Evolutionary conservation across 2,797 vertebrate species (phyloP).

Genomic region (Crocidura indochinensis): DNA sequence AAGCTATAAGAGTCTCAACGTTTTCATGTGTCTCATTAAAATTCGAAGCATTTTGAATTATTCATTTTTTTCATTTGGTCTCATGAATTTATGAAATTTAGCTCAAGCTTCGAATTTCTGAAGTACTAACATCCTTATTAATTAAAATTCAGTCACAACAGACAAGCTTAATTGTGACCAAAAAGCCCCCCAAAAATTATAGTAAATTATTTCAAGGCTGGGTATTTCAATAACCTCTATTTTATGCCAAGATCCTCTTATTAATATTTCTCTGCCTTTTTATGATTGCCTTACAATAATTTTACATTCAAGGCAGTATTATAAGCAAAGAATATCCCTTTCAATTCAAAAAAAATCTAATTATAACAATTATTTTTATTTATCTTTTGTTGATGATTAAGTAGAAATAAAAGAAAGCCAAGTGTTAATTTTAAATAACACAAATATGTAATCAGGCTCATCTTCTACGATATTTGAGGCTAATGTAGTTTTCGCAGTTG

Average conservation of each 20-base stretch:
- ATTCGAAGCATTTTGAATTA: slow-evolving; percentile 61
- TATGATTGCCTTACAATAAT: slow-evolving; percentile 79
- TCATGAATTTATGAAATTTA: slow-evolving; percentile 55
- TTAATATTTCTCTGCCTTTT: slow-evolving; percentile 78
- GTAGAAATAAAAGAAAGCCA: slow-evolving; percentile 69
- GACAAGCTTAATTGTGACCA: slow-evolving; percentile 77
- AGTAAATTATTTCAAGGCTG: slow-evolving; percentile 76
- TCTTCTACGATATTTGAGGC: slow-evolving; percentile 10
- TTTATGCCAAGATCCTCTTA: slow-evolving; percentile 78
- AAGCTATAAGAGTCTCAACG: slow-evolving; percentile 16
- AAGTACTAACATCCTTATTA: slow-evolving; percentile 72
- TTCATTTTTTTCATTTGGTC: slow-evolving; percentile 33
- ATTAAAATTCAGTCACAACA: slow-evolving; percentile 84
- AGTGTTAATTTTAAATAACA: slow-evolving; percentile 28
- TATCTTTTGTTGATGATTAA: slow-evolving; percentile 74
- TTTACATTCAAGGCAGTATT: slow-evolving; percentile 80
- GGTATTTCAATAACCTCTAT: slow-evolving; percentile 83
- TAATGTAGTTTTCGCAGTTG: slow-evolving; percentile 49
- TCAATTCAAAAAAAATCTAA: slow-evolving; percentile 60
- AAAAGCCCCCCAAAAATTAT: slow-evolving; percentile 81
- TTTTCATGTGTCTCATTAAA: slow-evolving; percentile 58
- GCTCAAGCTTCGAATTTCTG: slow-evolving; percentile 70
- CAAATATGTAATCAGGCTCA: slow-evolving; percentile 66
- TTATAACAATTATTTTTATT: slow-evolving; percentile 76
- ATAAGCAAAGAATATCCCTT: slow-evolving; percentile 74